Conservation (phyloP, 2,797 vertebrate species). For the Oceanodroma leucorhoa region DNA sequence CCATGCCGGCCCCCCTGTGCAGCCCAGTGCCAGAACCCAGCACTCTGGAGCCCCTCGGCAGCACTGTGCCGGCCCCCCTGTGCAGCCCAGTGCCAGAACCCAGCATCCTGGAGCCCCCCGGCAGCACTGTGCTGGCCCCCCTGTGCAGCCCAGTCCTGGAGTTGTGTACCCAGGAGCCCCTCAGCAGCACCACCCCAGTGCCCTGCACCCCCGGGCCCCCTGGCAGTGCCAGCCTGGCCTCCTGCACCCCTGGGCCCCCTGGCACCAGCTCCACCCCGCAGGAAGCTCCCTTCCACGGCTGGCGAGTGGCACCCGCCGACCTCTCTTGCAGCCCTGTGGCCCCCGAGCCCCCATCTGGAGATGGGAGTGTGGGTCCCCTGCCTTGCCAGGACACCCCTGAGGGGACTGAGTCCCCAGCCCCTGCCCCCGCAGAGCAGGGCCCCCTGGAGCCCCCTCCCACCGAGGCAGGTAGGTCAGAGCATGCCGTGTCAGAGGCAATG, state of each 20-base stretch:
- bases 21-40: rapidly evolving
- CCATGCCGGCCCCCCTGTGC: background rate
- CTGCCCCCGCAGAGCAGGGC: background rate
- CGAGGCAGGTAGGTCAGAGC: background rate
- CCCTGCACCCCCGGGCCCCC: background rate
- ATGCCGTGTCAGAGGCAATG: rapidly evolving
- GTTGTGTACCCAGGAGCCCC: background rate
- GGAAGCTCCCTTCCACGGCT: background rate
- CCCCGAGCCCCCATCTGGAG: background rate
- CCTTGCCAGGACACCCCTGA: background rate
- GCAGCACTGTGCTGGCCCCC: rapidly evolving
- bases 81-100: no score
- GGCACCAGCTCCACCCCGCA: conserved; percentile 20
- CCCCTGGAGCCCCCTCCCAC: rapidly evolving
- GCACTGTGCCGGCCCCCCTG: no score
- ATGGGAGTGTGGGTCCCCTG: background rate
- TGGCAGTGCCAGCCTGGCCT: background rate
- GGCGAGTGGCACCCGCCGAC: background rate
- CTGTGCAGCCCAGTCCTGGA: rapidly evolving
- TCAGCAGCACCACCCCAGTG: background rate
- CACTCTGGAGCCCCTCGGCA: background rate
- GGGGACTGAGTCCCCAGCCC: rapidly evolving
- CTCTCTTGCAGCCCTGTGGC: background rate
- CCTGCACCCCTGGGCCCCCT: background rate
- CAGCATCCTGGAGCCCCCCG: background rate